Conservation (phyloP, 2,113 vertebrate species). For the Hylia prasina region DNA sequence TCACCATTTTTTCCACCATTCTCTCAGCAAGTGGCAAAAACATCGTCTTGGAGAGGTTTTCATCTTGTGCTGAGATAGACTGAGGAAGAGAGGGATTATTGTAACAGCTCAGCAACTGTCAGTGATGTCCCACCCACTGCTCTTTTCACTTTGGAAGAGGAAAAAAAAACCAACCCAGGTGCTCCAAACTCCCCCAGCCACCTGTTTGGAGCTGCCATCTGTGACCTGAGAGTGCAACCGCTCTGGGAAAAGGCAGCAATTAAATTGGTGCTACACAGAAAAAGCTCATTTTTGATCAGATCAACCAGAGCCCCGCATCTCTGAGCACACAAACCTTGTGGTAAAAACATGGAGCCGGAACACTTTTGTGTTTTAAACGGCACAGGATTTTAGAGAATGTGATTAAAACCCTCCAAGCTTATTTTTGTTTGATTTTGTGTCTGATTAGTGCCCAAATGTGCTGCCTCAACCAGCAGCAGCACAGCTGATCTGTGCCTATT, state of each 20-base stretch:
- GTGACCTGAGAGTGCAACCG: not conserved
- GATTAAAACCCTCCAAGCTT: not conserved
- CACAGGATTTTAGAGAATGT: not conserved
- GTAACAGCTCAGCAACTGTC: not conserved
- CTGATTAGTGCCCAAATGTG: not conserved
- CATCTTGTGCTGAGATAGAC: conserved; percentile 97
- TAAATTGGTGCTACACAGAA: not conserved
- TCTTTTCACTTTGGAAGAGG: not conserved
- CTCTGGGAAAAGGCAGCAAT: not conserved
- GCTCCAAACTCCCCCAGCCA: not conserved
- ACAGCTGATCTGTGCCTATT: not conserved
- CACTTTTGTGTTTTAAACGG: not conserved
- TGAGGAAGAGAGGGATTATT: conserved; percentile 55
- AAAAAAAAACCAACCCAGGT: not conserved
- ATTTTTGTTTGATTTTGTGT: not conserved
- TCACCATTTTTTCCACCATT: conserved; percentile 99
- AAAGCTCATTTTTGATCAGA: not conserved
- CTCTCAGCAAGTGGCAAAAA: conserved; percentile 96
- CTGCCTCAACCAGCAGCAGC: not conserved
- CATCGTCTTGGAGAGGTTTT: conserved; percentile 96
- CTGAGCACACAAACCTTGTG: not conserved
- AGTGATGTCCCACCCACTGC: not conserved
- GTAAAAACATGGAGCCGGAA: not conserved
- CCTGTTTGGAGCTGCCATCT: not conserved
- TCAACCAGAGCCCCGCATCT: not conserved